Percentiles rank a stretch among this genome's conserved stretches.
phyloP scores from a whole-genome alignment of 2,888 invertebrate genomes.

The Margaritifera margaritifera region DNA sequence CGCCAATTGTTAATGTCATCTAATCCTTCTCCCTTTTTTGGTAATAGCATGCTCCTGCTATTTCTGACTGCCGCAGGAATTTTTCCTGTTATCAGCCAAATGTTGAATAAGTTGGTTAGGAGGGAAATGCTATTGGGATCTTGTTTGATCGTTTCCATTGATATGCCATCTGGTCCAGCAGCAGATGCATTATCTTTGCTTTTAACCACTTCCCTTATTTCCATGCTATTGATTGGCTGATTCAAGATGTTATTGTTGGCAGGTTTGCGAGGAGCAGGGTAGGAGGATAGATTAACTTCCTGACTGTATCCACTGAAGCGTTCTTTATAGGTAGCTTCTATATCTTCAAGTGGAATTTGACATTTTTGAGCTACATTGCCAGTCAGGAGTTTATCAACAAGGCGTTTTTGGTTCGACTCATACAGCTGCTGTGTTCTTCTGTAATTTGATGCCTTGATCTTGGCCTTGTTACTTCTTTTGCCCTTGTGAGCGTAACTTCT shows the following conservation, averaged over 20 bases:
- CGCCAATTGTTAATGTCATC: no score
- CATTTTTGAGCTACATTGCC: no score
- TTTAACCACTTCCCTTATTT: constrained; percentile 1
- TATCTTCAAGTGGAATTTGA: no score
- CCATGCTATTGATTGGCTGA: constrained; percentile 3
- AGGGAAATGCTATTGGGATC: constrained; percentile 9
- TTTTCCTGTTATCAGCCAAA: no score
- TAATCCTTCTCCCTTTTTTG: no score
- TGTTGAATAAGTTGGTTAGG: neutral
- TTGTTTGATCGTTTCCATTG: constrained; percentile 3
- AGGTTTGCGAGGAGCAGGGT: constrained; percentile 7
- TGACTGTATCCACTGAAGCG: constrained; percentile 13
- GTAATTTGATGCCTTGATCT: neutral
- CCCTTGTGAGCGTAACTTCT: no score
- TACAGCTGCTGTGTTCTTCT: constrained; percentile 7
- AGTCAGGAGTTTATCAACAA: no score
- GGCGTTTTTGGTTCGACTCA: no score
- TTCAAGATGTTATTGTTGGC: constrained; percentile 7
- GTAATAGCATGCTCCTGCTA: no score
- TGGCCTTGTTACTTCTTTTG: neutral
- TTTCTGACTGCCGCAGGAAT: no score
- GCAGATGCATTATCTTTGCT: constrained; percentile 15
- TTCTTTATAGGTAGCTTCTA: constrained; percentile 14
- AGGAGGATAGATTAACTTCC: constrained; percentile 7
- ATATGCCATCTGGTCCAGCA: constrained; percentile 15